These are phyloP conservation scores for Falco columbarius DNA, from an alignment of 2,797 vertebrate species.

Conservation along the genomic window DNA sequence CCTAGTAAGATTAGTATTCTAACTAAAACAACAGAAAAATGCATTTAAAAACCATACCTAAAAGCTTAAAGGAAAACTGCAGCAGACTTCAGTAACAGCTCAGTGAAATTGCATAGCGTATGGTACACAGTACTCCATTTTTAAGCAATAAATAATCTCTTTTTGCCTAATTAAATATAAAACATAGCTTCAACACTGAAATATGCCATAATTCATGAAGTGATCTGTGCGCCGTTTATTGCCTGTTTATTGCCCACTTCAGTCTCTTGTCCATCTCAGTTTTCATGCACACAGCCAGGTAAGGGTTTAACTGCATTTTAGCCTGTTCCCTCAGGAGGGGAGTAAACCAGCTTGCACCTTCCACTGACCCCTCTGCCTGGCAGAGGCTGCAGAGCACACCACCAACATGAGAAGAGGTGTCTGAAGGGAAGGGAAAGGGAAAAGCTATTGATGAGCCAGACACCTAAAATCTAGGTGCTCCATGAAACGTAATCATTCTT, in stretches of 20 bases:
- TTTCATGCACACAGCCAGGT: background rate
- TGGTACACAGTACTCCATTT: conserved; percentile 18
- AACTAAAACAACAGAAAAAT: conserved; percentile 46
- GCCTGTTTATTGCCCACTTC: background rate
- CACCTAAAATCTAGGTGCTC: background rate
- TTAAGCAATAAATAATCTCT: conserved; percentile 55
- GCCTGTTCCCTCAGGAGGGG: background rate
- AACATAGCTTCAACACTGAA: conserved; percentile 20
- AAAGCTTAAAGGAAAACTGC: background rate
- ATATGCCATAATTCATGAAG: background rate
- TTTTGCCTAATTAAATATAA: background rate
- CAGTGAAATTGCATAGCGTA: conserved; percentile 15
- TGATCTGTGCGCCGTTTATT: accelerated
- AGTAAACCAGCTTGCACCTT: background rate
- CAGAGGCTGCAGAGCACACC: background rate
- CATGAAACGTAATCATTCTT: background rate
- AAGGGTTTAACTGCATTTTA: background rate
- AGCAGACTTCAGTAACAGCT: conserved; percentile 16
- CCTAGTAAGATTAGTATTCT: conserved; percentile 39
- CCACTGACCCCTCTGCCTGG: background rate
- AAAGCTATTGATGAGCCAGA: accelerated
- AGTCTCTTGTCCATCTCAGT: background rate
- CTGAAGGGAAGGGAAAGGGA: background rate
- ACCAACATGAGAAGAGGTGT: accelerated
- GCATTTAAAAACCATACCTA: conserved; percentile 11